phyloP scores from a whole-genome alignment of 2,888 invertebrate genomes.

The Eledona agricola region DNA sequence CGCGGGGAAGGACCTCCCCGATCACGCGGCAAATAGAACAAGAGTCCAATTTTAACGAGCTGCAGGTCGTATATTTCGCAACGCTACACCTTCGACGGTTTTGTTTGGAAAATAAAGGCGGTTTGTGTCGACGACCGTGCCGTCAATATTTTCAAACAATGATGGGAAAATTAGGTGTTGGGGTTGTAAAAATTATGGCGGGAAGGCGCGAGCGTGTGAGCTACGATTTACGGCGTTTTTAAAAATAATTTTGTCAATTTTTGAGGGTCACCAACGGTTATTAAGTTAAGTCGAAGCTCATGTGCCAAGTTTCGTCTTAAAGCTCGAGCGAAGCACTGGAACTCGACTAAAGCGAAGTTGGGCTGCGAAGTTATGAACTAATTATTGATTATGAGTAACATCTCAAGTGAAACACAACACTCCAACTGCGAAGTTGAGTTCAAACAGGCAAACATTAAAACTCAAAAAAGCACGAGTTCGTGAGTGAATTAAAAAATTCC shows the following conservation, averaged over 20 bases:
- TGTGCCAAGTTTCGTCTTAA: too few species aligned
- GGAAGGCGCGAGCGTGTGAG: not conserved
- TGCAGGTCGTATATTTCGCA: slow-evolving; percentile 41
- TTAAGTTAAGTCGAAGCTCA: too few species aligned
- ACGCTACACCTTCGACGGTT: slow-evolving; percentile 38
- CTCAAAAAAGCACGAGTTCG: slow-evolving; percentile 1
- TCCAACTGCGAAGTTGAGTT: too few species aligned
- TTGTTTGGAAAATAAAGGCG: slow-evolving; percentile 28
- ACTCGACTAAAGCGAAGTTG: too few species aligned
- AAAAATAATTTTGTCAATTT: too few species aligned
- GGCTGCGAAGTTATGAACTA: too few species aligned
- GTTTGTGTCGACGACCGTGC: slow-evolving; percentile 17
- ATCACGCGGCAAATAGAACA: slow-evolving; percentile 39
- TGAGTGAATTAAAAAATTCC: not conserved
- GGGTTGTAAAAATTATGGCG: too few species aligned
- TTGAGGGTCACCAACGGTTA: too few species aligned
- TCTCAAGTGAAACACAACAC: too few species aligned
- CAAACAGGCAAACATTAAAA: not conserved
- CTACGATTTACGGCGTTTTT: too few species aligned
- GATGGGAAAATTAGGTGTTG: slow-evolving; percentile 1
- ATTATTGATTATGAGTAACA: too few species aligned
- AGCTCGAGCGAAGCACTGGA: too few species aligned
- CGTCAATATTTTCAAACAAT: slow-evolving; percentile 14
- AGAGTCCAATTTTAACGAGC: slow-evolving; percentile 41
- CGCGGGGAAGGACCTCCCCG: slow-evolving; percentile 9